Evolutionary conservation across 2,797 vertebrate species (phyloP).

Genomic region (Leptoclinus maculatus): DNA sequence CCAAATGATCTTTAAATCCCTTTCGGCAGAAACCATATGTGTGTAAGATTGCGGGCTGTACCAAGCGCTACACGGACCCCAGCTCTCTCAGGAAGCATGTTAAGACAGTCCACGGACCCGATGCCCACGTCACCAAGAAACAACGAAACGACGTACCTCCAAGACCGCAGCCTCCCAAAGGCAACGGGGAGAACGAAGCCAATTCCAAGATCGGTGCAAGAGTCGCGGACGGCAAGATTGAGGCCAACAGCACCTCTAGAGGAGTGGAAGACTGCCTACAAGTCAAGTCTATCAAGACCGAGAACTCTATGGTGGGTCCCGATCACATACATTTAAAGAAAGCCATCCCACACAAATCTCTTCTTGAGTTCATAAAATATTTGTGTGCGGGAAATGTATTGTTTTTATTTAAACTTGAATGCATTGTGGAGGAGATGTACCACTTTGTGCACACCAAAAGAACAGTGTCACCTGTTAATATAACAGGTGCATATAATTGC

Average conservation of each 20-base stretch:
- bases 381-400: background rate
- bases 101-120: constrained; percentile 98
- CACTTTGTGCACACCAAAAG: background rate
- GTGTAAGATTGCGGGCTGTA: constrained; percentile 98
- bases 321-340: background rate
- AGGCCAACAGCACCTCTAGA: constrained; percentile 89
- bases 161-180: constrained; percentile 86
- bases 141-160: constrained; percentile 90
- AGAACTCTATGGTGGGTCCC: constrained; percentile 92
- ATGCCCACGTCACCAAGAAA: constrained; percentile 98
- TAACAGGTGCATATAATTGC: background rate
- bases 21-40: constrained; percentile 94
- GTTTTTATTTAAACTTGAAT: background rate
- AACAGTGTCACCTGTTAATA: background rate
- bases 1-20: background rate
- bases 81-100: constrained; percentile 99
- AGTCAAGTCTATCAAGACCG: constrained; percentile 94
- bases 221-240: constrained; percentile 81
- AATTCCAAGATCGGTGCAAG: constrained; percentile 82
- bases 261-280: constrained; percentile 89
- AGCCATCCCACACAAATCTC: background rate
- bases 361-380: background rate
- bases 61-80: constrained; percentile 97
- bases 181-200: constrained; percentile 90
- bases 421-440: background rate